Evolutionary conservation across 2,888 invertebrate genomes (phyloP).

Genomic region (Meliscaeva auricollis): DNA sequence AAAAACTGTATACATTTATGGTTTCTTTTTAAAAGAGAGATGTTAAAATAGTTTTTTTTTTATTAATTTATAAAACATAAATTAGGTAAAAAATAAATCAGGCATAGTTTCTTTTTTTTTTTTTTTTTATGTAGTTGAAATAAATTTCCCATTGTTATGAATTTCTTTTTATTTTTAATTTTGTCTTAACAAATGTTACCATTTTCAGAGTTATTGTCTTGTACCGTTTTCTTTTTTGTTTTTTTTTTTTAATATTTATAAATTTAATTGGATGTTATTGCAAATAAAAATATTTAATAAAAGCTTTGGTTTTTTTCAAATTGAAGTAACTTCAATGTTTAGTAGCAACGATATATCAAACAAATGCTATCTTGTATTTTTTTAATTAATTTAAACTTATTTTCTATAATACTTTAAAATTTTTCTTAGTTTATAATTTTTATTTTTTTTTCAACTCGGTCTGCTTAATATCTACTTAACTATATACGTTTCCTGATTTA

Average conservation of each 20-base stretch:
- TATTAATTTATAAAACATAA: conserved; percentile 12
- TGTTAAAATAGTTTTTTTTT: conserved; percentile 16
- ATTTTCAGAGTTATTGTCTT: conserved; percentile 70
- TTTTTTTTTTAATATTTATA: conserved; percentile 4
- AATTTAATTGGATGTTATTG: conserved; percentile 36
- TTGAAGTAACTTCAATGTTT: conserved; percentile 27
- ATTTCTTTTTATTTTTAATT: conserved; percentile 12
- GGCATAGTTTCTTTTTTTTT: conserved; percentile 1
- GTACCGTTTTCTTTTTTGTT: conserved; percentile 36
- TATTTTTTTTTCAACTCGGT: conserved; percentile 55
- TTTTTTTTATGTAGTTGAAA: conserved; percentile 8
- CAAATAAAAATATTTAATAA: conserved; percentile 53
- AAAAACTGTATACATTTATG: background rate
- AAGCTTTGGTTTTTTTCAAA: conserved; percentile 30
- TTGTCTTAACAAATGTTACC: conserved; percentile 30
- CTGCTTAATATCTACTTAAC: conserved; percentile 66
- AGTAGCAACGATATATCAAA: conserved; percentile 49
- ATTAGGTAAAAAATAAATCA: conserved; percentile 12
- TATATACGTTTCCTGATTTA: conserved; percentile 64
- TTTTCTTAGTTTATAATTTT: conserved; percentile 51
- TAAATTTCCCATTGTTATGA: background rate
- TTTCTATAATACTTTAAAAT: conserved; percentile 67
- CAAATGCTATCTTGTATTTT: conserved; percentile 35
- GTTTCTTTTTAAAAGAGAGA: conserved; percentile 14
- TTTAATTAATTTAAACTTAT: conserved; percentile 40